A percentile compares a stretch with the other conserved stretches of the same genome.
Conservation (phyloP, 2,797 vertebrate species). For the Tapirus indicus region DNA sequence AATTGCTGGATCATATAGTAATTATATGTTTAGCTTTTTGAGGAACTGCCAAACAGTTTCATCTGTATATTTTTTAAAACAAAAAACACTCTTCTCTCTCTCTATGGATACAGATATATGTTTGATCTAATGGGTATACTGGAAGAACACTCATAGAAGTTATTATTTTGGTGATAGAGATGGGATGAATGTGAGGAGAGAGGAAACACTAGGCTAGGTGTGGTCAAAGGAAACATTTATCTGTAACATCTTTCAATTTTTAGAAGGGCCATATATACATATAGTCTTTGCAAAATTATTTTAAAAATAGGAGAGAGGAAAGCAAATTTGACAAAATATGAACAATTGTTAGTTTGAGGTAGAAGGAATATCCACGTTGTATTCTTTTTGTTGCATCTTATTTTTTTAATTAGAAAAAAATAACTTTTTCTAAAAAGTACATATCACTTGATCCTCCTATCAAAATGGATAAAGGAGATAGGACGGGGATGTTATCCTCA, state of each 20-base stretch:
- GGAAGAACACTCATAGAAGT: not conserved
- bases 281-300: slow-evolving; percentile 5
- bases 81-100: not conserved
- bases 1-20: not conserved
- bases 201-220: not conserved
- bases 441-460: not conserved
- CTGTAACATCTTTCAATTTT: not conserved
- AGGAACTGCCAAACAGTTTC: not conserved
- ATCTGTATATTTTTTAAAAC: not conserved
- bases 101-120: not conserved
- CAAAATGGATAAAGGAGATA: not conserved
- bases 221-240: not conserved
- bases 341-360: not conserved
- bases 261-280: not conserved
- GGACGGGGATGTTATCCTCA: not conserved
- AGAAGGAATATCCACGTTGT: not conserved
- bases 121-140: not conserved
- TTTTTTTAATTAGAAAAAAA: slow-evolving; percentile 12
- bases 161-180: not conserved
- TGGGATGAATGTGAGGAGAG: not conserved
- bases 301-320: slow-evolving; percentile 5
- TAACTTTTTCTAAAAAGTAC: not conserved
- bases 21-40: not conserved
- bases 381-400: not conserved
- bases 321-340: not conserved